Percentiles rank a stretch among this genome's conserved stretches.
These are phyloP conservation scores for Reticulitermes lucifugus DNA, from an alignment of 2,888 invertebrate species.

Conservation along the genomic window DNA sequence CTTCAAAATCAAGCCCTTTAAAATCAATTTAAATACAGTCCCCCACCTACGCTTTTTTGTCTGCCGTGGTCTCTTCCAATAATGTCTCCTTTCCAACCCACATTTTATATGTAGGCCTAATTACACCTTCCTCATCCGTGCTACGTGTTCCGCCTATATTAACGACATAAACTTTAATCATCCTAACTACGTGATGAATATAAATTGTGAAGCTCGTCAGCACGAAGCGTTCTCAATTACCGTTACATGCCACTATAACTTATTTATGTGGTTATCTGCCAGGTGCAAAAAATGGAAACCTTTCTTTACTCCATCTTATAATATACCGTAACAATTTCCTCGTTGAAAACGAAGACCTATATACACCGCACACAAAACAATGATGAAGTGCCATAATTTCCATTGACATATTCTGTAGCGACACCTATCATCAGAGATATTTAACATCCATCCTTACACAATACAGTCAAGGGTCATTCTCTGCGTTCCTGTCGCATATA, in stretches of 20 bases:
- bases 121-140: too few species aligned
- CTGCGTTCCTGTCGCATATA: constrained; percentile 14
- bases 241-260: not conserved
- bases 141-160: too few species aligned
- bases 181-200: too few species aligned
- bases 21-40: too few species aligned
- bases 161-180: too few species aligned
- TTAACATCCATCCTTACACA: constrained; percentile 16
- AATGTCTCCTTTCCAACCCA: too few species aligned
- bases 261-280: not conserved
- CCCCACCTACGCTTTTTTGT: too few species aligned
- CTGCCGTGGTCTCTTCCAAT: too few species aligned
- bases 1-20: too few species aligned
- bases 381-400: constrained; percentile 46
- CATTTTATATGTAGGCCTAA: too few species aligned
- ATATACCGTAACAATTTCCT: constrained; percentile 23
- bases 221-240: not conserved
- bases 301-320: constrained; percentile 7
- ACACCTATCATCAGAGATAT: constrained; percentile 40
- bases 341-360: constrained; percentile 21
- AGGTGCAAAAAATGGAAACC: constrained; percentile 9
- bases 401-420: constrained; percentile 40
- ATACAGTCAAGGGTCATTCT: constrained; percentile 40
- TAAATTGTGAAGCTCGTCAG: too few species aligned
- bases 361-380: constrained; percentile 43